A percentile compares a stretch with the other conserved stretches of the same genome.
phyloP scores from a whole-genome alignment of 1,140 invertebrate species.

The Calosoma granatense region DNA sequence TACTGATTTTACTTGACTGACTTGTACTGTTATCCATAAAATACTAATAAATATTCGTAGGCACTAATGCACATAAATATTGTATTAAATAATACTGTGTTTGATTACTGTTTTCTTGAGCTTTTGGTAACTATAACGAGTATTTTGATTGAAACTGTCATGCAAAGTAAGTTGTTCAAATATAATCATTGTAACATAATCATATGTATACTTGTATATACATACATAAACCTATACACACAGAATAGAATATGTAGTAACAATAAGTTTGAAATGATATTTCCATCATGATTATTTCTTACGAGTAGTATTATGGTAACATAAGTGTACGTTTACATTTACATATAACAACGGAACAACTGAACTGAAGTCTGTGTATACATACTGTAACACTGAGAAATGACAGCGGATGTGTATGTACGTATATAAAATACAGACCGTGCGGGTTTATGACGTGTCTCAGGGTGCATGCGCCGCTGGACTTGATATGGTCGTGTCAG shows the following conservation, averaged over 20 bases:
- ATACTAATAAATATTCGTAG: slow-evolving; percentile 1
- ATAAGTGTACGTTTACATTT: no score
- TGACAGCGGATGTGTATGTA: neutral
- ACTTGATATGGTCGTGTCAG: slow-evolving; percentile 7
- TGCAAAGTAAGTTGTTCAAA: neutral
- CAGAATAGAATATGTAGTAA: neutral
- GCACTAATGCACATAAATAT: slow-evolving; percentile 8
- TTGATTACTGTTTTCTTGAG: slow-evolving; percentile 6
- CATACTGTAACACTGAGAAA: neutral
- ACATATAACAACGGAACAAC: no score
- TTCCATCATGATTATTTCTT: neutral
- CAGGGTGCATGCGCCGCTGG: neutral
- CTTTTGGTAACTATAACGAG: slow-evolving; percentile 5
- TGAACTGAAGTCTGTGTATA: no score
- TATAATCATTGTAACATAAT: no score
- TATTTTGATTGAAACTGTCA: neutral
- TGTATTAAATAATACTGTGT: slow-evolving; percentile 7
- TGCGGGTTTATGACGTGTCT: neutral
- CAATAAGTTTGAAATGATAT: neutral
- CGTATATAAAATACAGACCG: neutral
- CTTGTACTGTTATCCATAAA: slow-evolving; percentile 9
- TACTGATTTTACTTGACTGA: slow-evolving; percentile 3
- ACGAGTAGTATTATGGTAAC: neutral
- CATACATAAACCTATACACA: neutral
- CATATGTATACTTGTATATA: no score